Evolutionary conservation across 2,797 vertebrate genomes (phyloP), one percentile per base, ranked within the genome.

Genomic region (Acrocephalus scirpaceus): DNA sequence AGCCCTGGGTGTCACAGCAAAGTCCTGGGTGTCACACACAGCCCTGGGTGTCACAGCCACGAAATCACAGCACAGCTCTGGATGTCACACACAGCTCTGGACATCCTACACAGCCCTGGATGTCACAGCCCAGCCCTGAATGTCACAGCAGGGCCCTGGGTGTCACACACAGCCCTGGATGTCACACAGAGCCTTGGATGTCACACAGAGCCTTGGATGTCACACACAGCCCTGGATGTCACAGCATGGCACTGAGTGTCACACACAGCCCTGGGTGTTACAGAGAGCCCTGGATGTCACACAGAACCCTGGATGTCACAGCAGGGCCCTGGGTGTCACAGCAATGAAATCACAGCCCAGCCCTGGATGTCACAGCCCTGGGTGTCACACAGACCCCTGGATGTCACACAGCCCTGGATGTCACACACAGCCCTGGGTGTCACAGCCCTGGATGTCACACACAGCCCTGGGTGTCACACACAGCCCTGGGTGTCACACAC

Each of bases 161-260:
- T 36, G 36, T 36, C 36, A 36, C 36, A 36, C 36, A 36, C 36
- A 36, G 36, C 36, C 36, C 36, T 36, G 36, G 36, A 36, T 36
- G 36, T 36, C 36, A 36, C 36, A 36, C 36, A 36, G 8, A 36
- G 44, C 44, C 18, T 18, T 45, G 44, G 45, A 8, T 45, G 44
- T 45, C 25, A 50, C 5, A 16, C 23, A 48, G 19, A 9, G 5
- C 4, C 8, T 8, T 32, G 36, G 11, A 0, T 4, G 7, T 50
- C 65, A 38, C 65, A 50, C 15, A 22, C 2, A n/a, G 16, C 30
- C 16, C 23, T 19, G 32, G 5, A 0, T 34, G 32, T 66, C 32
- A 47, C 48, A 50, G 11, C 27, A 10, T 3, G 16, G 6, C 6
- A 13, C 9, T 54, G 38, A 2, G 0, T 11, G 38, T n/a, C 36